A percentile compares a stretch with the other conserved stretches of the same genome.
Conservation (phyloP, 2,888 invertebrate genomes). For the Nudaria mundana region DNA sequence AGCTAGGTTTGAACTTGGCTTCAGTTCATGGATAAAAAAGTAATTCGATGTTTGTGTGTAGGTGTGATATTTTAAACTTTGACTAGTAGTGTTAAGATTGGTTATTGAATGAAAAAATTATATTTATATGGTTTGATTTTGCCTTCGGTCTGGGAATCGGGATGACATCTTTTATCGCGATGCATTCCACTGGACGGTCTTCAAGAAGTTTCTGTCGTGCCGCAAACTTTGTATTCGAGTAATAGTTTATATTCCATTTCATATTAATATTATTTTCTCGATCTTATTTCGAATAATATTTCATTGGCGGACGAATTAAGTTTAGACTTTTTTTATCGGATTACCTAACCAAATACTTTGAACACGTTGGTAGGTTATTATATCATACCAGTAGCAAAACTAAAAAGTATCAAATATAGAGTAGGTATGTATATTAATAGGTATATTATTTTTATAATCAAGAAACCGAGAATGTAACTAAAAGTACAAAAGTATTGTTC, state of each 20-base stretch:
- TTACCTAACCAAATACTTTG: too few species aligned
- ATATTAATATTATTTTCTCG: neutral
- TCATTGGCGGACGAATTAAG: too few species aligned
- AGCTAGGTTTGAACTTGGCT: slow-evolving; percentile 74
- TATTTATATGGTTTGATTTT: slow-evolving; percentile 53
- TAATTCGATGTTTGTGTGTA: slow-evolving; percentile 32
- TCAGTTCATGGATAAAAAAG: slow-evolving; percentile 56
- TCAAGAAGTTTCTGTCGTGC: slow-evolving; percentile 55
- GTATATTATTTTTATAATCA: too few species aligned
- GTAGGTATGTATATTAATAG: too few species aligned
- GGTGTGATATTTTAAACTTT: slow-evolving; percentile 43
- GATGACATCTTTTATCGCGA: slow-evolving; percentile 79
- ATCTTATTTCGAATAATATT: too few species aligned
- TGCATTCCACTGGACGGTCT: slow-evolving; percentile 69
- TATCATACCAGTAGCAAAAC: too few species aligned
- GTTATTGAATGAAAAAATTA: slow-evolving; percentile 30
- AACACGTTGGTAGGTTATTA: too few species aligned
- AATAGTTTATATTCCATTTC: slow-evolving; percentile 17
- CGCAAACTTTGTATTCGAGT: slow-evolving; percentile 33
- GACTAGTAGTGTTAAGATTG: slow-evolving; percentile 37
- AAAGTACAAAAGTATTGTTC: slow-evolving; percentile 9
- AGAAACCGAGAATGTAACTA: too few species aligned
- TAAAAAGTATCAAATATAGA: too few species aligned
- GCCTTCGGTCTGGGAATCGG: slow-evolving; percentile 65
- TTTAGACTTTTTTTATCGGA: too few species aligned